These are phyloP conservation scores for Drosophila yooni DNA, from an alignment of 2,888 invertebrate species.

Conservation along the genomic window DNA sequence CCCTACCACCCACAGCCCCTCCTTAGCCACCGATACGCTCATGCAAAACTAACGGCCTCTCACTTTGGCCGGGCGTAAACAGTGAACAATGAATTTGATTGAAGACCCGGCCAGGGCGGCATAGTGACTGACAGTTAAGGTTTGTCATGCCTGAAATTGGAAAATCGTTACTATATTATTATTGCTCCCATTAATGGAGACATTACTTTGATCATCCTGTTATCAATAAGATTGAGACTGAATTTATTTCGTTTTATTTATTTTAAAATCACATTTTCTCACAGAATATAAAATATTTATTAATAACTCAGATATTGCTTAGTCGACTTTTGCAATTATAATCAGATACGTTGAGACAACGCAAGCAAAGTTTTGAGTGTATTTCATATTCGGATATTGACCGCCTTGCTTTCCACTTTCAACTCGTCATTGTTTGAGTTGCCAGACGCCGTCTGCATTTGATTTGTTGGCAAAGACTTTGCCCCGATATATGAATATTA, in stretches of 20 bases:
- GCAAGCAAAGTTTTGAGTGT: constrained; percentile 5
- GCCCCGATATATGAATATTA: constrained; percentile 76
- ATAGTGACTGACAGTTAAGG: not conserved
- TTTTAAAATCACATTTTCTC: not conserved
- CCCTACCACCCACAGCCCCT: not conserved
- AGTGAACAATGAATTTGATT: constrained; percentile 49
- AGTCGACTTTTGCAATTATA: not conserved
- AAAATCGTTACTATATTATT: not conserved
- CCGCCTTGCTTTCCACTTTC: not conserved
- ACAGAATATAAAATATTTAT: not conserved
- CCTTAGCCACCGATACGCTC: constrained; percentile 5
- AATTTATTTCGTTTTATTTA: no score
- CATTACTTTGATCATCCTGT: not conserved
- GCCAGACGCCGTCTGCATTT: constrained; percentile 67
- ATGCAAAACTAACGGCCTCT: constrained; percentile 41
- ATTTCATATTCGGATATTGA: not conserved
- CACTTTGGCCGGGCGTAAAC: constrained; percentile 49
- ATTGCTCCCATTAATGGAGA: not conserved
- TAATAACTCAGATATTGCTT: not conserved
- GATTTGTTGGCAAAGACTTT: constrained; percentile 66
- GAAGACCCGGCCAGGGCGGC: constrained; percentile 14
- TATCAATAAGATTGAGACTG: not conserved
- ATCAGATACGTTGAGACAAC: not conserved
- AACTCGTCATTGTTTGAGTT: constrained; percentile 57
- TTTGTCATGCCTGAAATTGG: not conserved